Evolutionary conservation across 2,888 invertebrate genomes (phyloP).

Genomic region (Plebejus argus): DNA sequence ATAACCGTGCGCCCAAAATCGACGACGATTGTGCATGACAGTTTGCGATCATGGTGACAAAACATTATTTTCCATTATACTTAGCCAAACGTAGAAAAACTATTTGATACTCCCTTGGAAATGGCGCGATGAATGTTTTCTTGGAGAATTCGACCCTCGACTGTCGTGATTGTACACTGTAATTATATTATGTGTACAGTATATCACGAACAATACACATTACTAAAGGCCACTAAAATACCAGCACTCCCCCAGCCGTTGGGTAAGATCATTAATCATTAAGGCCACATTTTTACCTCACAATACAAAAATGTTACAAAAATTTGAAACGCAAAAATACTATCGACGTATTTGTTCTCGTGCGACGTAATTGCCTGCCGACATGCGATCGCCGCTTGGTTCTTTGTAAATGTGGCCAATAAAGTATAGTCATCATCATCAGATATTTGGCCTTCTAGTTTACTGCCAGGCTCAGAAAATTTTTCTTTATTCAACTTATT

Average conservation of each 20-base stretch:
- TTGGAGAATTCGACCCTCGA: neutral
- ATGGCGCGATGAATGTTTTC: too few species aligned
- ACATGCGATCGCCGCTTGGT: constrained; percentile 20
- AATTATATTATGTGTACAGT: neutral
- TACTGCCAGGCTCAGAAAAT: neutral
- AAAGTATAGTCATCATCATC: neutral
- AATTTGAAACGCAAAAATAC: constrained; percentile 27
- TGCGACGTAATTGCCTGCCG: neutral
- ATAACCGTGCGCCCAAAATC: too few species aligned
- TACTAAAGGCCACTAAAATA: constrained; percentile 18
- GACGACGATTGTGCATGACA: too few species aligned
- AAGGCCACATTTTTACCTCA: constrained; percentile 17
- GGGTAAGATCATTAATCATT: constrained; percentile 20
- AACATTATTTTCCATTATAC: too few species aligned
- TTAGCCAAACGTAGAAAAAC: too few species aligned
- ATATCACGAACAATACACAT: constrained; percentile 15
- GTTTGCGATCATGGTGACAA: too few species aligned
- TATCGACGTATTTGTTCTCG: constrained; percentile 25
- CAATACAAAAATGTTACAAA: constrained; percentile 24
- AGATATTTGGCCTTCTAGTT: neutral
- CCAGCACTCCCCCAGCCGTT: constrained; percentile 5
- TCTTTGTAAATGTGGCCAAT: constrained; percentile 14
- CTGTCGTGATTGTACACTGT: neutral
- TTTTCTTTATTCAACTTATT: neutral
- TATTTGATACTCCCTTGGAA: too few species aligned